Percentiles rank a stretch among this genome's conserved stretches.
Evolutionary conservation across 2,888 invertebrate species (phyloP).

Genomic region (Tenodera sinensis): DNA sequence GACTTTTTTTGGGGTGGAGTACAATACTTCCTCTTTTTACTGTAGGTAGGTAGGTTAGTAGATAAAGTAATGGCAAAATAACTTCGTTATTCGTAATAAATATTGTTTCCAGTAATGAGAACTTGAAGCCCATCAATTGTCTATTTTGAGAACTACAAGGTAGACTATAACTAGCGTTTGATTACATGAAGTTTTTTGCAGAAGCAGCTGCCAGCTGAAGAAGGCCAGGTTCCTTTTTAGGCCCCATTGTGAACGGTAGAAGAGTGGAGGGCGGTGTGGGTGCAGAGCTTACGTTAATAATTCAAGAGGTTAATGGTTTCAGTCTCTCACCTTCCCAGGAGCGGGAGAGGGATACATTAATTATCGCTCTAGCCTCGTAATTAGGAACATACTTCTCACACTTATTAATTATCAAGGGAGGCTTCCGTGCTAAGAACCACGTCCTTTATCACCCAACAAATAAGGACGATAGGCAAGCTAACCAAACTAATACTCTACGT

Average conservation of each 20-base stretch:
- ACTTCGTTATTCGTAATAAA: too few relatives aligned
- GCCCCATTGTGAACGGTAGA: not conserved
- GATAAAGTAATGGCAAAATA: too few relatives aligned
- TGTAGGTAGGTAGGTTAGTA: too few relatives aligned
- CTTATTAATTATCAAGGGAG: not conserved
- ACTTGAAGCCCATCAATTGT: too few relatives aligned
- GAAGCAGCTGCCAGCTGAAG: not conserved
- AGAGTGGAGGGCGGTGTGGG: not conserved
- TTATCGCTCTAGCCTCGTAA: not conserved
- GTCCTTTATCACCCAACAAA: not conserved
- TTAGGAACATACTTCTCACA: not conserved
- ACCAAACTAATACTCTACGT: not conserved
- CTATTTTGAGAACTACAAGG: too few relatives aligned
- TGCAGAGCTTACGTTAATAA: not conserved
- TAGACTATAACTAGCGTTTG: too few relatives aligned
- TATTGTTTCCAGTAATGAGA: too few relatives aligned
- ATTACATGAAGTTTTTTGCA: too few relatives aligned
- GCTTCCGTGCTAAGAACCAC: not conserved
- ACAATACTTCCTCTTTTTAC: too few relatives aligned
- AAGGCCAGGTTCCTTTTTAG: not conserved
- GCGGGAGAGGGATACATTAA: not conserved
- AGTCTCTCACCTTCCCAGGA: not conserved
- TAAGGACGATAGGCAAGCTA: not conserved
- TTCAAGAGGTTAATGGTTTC: not conserved
- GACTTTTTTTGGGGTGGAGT: too few relatives aligned